These are phyloP conservation scores for Semotilus atromaculatus DNA, from an alignment of 2,797 vertebrate species.

Conservation along the genomic window DNA sequence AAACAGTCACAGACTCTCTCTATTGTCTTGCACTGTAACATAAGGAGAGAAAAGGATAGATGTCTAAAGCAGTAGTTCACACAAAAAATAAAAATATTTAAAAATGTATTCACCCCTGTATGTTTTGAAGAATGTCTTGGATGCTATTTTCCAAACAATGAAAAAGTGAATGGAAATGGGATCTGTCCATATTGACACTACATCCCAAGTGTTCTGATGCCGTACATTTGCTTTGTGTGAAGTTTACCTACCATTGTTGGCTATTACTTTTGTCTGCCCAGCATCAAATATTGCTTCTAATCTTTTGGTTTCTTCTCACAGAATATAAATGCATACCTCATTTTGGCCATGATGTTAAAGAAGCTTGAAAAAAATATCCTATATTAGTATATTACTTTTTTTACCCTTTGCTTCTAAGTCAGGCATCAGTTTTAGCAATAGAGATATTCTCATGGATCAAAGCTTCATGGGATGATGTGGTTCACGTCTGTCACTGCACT, in stretches of 20 bases:
- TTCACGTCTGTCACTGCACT: neutral
- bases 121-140: neutral
- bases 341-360: neutral
- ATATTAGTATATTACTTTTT: neutral
- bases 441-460: conserved; percentile 29
- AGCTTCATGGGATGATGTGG: neutral
- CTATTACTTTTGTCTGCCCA: neutral
- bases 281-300: neutral
- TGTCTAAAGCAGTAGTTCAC: neutral
- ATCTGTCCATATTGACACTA: neutral
- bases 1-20: conserved; percentile 25
- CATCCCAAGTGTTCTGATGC: neutral
- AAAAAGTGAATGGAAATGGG: neutral
- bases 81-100: neutral
- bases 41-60: neutral
- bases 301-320: neutral
- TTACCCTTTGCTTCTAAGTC: neutral
- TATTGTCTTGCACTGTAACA: conserved; percentile 15
- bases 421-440: neutral
- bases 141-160: neutral
- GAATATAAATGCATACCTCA: neutral
- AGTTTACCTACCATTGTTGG: neutral
- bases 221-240: neutral
- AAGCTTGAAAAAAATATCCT: neutral
- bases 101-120: neutral